Evolutionary conservation across 2,797 vertebrate species (phyloP).

Genomic region (Hafferia zeledoni): DNA sequence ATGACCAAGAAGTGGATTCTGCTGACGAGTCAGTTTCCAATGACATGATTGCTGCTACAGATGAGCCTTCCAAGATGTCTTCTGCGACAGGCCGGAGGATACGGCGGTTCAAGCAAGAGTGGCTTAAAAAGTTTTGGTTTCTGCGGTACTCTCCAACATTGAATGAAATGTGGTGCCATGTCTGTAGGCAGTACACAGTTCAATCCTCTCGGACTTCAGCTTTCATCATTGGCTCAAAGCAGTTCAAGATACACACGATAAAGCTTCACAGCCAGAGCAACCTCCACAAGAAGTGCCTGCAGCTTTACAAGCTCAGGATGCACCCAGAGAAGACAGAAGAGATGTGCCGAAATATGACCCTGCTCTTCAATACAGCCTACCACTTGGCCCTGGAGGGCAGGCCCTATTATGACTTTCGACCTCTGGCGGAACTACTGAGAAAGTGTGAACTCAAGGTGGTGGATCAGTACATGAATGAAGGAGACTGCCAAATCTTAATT

Average conservation of each 20-base stretch:
- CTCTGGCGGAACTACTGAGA: constrained; percentile 91
- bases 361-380: constrained; percentile 94
- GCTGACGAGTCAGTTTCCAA: constrained; percentile 92
- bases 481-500: constrained; percentile 92
- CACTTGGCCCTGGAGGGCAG: constrained; percentile 92
- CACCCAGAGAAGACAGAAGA: constrained; percentile 97
- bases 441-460: constrained; percentile 96
- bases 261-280: constrained; percentile 98
- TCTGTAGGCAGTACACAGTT: constrained; percentile 97
- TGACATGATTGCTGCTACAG: constrained; percentile 86
- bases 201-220: constrained; percentile 96
- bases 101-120: constrained; percentile 96
- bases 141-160: constrained; percentile 92
- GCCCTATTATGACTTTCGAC: constrained; percentile 91
- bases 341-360: constrained; percentile 95
- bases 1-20: constrained; percentile 94
- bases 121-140: constrained; percentile 99
- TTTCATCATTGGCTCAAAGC: constrained; percentile 96
- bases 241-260: constrained; percentile 98
- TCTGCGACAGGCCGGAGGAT: constrained; percentile 86
- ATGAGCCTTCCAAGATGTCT: constrained; percentile 89
- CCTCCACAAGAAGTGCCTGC: constrained; percentile 97
- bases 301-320: constrained; percentile 97
- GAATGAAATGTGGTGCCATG: constrained; percentile 99
- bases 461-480: constrained; percentile 97